phyloP scores from a whole-genome alignment of 2,797 vertebrate species.

The Mormyrus hasselquistii region DNA sequence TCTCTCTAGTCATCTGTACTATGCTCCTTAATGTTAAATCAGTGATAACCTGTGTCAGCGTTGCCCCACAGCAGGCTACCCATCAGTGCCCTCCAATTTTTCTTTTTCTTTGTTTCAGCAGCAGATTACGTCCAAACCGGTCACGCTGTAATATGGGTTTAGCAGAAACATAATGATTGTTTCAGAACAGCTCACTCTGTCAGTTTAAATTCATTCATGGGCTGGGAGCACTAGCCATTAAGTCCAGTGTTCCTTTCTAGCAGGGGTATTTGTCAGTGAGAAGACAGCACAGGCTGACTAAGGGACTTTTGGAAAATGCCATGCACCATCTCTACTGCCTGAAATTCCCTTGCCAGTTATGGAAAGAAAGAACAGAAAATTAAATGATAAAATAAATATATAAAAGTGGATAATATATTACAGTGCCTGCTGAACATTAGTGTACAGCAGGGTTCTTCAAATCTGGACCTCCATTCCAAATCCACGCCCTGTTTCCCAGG shows the following conservation, averaged over 20 bases:
- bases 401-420: background rate
- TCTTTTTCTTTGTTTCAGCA: background rate
- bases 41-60: background rate
- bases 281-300: background rate
- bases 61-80: background rate
- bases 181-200: background rate
- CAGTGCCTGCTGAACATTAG: background rate
- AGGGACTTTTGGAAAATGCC: background rate
- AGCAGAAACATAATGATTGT: background rate
- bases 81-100: background rate
- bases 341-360: background rate
- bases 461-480: too few relatives aligned
- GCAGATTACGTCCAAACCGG: background rate
- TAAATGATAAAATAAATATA: background rate
- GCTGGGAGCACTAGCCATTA: background rate
- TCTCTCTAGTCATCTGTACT: background rate
- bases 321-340: background rate
- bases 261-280: background rate
- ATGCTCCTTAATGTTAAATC: background rate
- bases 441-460: too few relatives aligned
- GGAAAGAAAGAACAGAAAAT: background rate
- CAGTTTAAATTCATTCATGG: background rate
- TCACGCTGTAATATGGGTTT: background rate
- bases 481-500: too few relatives aligned
- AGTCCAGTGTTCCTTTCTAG: background rate